Conservation (phyloP, 2,113 vertebrate genomes). For the Anas platyrhynchos region DNA sequence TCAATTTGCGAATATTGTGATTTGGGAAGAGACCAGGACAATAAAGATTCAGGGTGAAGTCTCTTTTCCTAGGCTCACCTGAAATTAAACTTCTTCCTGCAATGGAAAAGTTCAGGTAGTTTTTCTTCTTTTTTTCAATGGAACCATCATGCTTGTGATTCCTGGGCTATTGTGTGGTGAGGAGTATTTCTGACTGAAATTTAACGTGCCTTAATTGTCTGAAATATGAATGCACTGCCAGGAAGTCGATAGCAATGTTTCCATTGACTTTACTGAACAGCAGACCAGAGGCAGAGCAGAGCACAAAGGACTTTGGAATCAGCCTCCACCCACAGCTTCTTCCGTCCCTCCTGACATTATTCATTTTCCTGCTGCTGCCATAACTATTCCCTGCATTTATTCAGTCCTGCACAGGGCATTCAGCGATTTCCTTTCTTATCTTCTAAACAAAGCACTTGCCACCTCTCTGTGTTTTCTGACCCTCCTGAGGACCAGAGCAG, state of each 20-base stretch:
- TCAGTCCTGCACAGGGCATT: background rate
- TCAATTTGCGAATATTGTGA: background rate
- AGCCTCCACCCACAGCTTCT: background rate
- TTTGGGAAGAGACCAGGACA: background rate
- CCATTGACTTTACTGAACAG: background rate
- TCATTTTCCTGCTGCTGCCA: background rate
- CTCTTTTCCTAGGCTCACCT: background rate
- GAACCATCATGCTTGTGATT: background rate
- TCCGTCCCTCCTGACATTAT: background rate
- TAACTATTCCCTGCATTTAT: background rate
- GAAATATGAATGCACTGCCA: background rate
- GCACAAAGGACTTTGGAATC: background rate
- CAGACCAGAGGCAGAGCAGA: background rate
- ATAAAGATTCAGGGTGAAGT: background rate
- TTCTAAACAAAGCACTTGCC: constrained; percentile 35
- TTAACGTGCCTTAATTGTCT: background rate
- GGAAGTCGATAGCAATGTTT: background rate
- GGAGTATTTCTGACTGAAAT: background rate
- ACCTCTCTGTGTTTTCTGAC: constrained; percentile 50
- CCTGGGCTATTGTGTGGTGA: background rate
- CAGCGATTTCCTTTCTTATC: constrained; percentile 14
- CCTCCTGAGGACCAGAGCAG: background rate
- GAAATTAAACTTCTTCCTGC: background rate
- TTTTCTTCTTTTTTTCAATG: background rate
- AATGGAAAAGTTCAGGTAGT: background rate